Conservation (phyloP, 2,113 vertebrate species). For the Emydocephalus ijimae region DNA sequence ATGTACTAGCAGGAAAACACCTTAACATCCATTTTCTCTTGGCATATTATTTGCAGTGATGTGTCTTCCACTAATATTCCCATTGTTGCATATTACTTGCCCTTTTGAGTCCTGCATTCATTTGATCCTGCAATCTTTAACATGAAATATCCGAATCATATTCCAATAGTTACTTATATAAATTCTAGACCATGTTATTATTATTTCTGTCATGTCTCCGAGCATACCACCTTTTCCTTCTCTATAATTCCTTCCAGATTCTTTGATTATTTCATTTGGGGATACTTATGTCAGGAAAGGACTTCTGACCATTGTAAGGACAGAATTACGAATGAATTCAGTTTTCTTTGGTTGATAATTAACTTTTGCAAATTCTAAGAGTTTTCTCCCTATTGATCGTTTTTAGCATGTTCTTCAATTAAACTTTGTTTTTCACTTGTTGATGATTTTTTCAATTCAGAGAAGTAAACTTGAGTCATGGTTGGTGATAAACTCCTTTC, state of each 20-base stretch:
- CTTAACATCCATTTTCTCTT: neutral
- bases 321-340: neutral
- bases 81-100: neutral
- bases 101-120: neutral
- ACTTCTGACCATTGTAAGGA: neutral
- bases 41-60: neutral
- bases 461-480: slow-evolving; percentile 35
- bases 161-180: neutral
- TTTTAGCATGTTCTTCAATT: neutral
- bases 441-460: slow-evolving; percentile 15
- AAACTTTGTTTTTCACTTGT: slow-evolving; percentile 29
- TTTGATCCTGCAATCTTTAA: neutral
- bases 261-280: neutral
- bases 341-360: neutral
- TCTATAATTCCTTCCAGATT: neutral
- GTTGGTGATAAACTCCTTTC: neutral
- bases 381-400: neutral
- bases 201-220: neutral
- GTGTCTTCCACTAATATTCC: neutral
- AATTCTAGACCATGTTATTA: neutral
- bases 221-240: neutral
- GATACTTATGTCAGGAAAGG: neutral
- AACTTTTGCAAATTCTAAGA: neutral
- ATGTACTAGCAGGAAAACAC: neutral
- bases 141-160: neutral